Evolutionary conservation across 2,888 invertebrate genomes (phyloP), one percentile per base, ranked within the genome.

Genomic region (Anoplius nigerrimus): DNA sequence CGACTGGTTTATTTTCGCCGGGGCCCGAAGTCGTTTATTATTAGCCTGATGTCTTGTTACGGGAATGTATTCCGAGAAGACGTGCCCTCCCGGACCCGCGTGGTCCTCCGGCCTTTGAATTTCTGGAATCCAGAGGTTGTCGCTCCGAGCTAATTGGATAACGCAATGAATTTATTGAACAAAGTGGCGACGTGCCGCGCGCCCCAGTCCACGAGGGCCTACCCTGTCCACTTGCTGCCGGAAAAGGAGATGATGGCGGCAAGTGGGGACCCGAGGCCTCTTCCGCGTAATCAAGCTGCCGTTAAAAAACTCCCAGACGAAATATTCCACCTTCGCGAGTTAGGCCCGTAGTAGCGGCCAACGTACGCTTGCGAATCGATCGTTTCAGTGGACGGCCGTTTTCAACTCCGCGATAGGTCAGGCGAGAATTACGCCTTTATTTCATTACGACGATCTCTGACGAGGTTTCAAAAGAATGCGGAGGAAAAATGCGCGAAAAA

Each of bases 51-150:
- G 82, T 78, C 83, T 81, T 71, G 80, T 82, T 82, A 77, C 79
- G 76, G 67, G 76, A 81, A 71, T 62, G 76, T 73, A 72, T 85
- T 86, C 86, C 74, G 74, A 75, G 85, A 86, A 86, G 70, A 71
- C 57, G 64, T 56, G 67, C 34, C 34, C 34, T 34, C 34, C 34
- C 34, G 43, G 57, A 43, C 48, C 65, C 20, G 57, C 57, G 68
- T 69, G 66, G 48, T 46, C 45, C 46, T 46, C 43, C 48, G 65
- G 53, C 68, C 69, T 66, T 67, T 73, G 76, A 79, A 83, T 84
- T 82, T 80, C 83, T 83, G 80, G 83, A 85, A 84, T 82, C 69
- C 75, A 75, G 82, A 79, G 85, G 80, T 81, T 82, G 85, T 82
- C 81, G 85, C 76, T 75, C 84, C 72, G 76, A 75, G 69, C 68